These are phyloP conservation scores for Rhagium mordax DNA, from an alignment of 2,888 invertebrate genomes.

Conservation along the genomic window DNA sequence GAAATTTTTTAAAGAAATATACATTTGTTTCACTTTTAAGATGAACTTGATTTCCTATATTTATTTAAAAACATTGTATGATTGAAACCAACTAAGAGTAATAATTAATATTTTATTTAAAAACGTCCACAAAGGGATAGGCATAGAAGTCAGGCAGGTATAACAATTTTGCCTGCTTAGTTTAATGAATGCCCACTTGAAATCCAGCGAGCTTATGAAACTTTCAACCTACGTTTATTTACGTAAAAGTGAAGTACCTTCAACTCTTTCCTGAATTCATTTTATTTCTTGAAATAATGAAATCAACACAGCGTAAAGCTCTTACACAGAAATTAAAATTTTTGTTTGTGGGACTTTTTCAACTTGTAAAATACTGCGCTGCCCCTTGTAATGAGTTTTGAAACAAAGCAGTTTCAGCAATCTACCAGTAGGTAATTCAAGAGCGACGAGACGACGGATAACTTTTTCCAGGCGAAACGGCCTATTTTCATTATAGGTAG, in stretches of 20 bases:
- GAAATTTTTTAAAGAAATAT: too few relatives aligned
- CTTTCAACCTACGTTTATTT: conserved; percentile 26
- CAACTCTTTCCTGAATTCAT: conserved; percentile 29
- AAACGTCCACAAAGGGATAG: conserved; percentile 11
- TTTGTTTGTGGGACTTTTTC: conserved; percentile 61
- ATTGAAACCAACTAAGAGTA: conserved; percentile 12
- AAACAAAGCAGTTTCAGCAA: conserved; percentile 58
- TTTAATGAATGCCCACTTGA: conserved; percentile 34
- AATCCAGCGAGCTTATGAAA: conserved; percentile 30
- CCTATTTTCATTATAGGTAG: conserved; percentile 4
- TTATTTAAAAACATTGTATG: conserved; percentile 13
- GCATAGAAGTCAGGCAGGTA: conserved; percentile 12
- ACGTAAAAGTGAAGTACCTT: conserved; percentile 16
- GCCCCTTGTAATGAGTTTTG: conserved; percentile 59
- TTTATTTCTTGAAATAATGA: conserved; percentile 55
- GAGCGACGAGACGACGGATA: conserved; percentile 15
- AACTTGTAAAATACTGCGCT: conserved; percentile 58
- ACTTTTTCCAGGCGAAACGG: conserved; percentile 1
- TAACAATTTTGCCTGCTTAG: conserved; percentile 28
- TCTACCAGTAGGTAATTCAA: conserved; percentile 56
- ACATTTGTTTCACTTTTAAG: too few relatives aligned
- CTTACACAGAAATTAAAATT: conserved; percentile 60
- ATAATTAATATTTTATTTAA: conserved; percentile 23
- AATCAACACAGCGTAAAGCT: conserved; percentile 60
- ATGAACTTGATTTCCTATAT: not conserved